Base-by-base conservation (phyloP, 2,113 vertebrate species). In the Semicossyphus pulcher region DNA sequence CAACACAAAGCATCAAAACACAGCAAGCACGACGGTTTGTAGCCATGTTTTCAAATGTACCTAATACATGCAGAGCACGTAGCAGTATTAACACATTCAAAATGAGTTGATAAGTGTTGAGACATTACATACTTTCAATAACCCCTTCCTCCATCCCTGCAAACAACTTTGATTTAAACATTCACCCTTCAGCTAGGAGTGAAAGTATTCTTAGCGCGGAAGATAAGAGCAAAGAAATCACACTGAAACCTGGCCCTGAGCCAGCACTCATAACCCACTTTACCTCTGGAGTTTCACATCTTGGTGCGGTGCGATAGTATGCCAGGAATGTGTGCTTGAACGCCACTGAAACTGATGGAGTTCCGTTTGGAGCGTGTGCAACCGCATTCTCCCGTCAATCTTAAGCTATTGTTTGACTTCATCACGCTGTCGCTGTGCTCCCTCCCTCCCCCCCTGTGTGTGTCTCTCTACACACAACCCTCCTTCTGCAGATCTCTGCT, bases 231-330 rank as follows among this genome's bases (percentile, higher is more conserved):
- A 71, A n/a, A 76, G 73, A 49, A 74, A 72, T 48, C 31, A n/a
- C 62, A 87, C 65, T 88, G 92, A 94, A 94, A 93, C 90, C 59
- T 90, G 93, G 91, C 78, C 6, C 42, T 1, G 47, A 47, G 84
- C 93, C 92, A 91, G 45, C 41, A 32, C 1, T 0, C 70, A 66
- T 76, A 87, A 66, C 88, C 64, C 57, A 77, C 77, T 76, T 85
- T 64, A 53, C 72, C 74, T 78, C 72, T 16, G 45, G 36, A 85
- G 86, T 91, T 93, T 93, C 72, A 52, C 54, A 36, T 80, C 58
- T 54, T 78, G 14, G 45, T 78, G 68, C 26, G 23, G 62, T n/a
- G 65, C 57, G 44, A 57, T 59, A 69, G 58, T 89, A 94, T 93
- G 86, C 57, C 62, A 86, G 86, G 91, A 88, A 94, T 93, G 91